These are phyloP conservation scores for Aradus depressus DNA, from an alignment of 2,888 invertebrate species.

Conservation along the genomic window DNA sequence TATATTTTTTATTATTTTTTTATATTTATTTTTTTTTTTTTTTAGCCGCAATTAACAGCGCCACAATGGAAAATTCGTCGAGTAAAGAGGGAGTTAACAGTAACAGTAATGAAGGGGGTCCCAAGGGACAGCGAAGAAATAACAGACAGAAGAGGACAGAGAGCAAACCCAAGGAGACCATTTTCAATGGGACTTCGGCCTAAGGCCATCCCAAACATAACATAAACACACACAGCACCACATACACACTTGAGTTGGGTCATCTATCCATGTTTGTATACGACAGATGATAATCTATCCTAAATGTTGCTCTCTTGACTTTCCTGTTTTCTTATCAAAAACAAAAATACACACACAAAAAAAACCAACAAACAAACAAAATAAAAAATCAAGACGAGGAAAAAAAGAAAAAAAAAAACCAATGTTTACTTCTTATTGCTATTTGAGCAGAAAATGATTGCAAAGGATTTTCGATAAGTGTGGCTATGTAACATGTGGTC, in stretches of 20 bases:
- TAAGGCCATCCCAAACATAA: conserved; percentile 15
- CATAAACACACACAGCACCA: conserved; percentile 7
- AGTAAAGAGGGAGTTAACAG: conserved; percentile 22
- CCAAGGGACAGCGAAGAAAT: conserved; percentile 24
- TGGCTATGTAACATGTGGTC: too few species aligned
- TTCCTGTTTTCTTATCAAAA: too few species aligned
- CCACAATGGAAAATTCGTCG: conserved; percentile 19
- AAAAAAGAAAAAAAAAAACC: too few species aligned
- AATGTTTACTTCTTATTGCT: too few species aligned
- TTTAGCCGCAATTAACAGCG: conserved; percentile 22
- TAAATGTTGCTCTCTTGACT: too few species aligned
- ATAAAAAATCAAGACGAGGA: too few species aligned
- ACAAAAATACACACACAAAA: too few species aligned
- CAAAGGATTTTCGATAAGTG: too few species aligned
- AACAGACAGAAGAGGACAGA: conserved; percentile 23
- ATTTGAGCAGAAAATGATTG: too few species aligned
- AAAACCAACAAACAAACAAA: too few species aligned
- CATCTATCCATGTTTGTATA: too few species aligned
- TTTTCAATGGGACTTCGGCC: conserved; percentile 29
- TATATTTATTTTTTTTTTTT: neutral
- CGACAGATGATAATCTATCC: too few species aligned
- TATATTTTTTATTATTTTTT: neutral
- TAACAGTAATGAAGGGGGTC: conserved; percentile 20
- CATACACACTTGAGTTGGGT: neutral
- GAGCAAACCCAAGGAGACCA: conserved; percentile 28